Conservation (phyloP, 1,140 invertebrate species). For the Lanistes nyassanus region DNA sequence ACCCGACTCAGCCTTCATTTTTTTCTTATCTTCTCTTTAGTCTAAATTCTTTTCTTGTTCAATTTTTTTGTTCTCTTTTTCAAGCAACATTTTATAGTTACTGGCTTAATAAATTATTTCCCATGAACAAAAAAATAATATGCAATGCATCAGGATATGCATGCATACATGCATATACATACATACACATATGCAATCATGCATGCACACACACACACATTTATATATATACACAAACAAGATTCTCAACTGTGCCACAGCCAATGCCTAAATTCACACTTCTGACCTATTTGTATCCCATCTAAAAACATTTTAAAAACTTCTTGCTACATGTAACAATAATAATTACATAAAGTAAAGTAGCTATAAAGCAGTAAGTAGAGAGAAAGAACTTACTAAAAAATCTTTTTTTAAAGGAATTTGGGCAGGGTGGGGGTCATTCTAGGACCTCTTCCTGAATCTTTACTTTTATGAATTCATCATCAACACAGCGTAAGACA, state of each 20-base stretch:
- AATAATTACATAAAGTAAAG: too few relatives aligned
- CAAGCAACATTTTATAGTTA: background rate
- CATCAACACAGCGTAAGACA: too few relatives aligned
- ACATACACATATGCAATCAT: background rate
- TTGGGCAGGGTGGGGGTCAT: too few relatives aligned
- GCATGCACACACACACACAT: background rate
- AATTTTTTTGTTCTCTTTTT: background rate
- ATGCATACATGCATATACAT: background rate
- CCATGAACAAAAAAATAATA: background rate
- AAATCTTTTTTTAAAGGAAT: too few relatives aligned
- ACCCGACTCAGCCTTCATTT: background rate
- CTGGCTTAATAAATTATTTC: background rate
- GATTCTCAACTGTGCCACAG: background rate
- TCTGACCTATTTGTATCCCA: too few relatives aligned
- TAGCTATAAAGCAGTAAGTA: background rate
- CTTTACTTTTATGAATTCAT: too few relatives aligned
- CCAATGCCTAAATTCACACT: background rate
- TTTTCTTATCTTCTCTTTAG: background rate
- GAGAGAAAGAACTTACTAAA: conserved; percentile 14
- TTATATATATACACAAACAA: background rate
- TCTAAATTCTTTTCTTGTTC: background rate
- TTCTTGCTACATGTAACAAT: background rate
- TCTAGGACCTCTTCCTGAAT: too few relatives aligned
- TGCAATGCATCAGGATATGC: background rate
- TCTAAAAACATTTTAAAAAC: too few relatives aligned